A percentile compares a stretch with the other conserved stretches of the same genome.
These are phyloP conservation scores for Odontesthes bonariensis DNA, from an alignment of 2,113 vertebrate species.

Conservation along the genomic window DNA sequence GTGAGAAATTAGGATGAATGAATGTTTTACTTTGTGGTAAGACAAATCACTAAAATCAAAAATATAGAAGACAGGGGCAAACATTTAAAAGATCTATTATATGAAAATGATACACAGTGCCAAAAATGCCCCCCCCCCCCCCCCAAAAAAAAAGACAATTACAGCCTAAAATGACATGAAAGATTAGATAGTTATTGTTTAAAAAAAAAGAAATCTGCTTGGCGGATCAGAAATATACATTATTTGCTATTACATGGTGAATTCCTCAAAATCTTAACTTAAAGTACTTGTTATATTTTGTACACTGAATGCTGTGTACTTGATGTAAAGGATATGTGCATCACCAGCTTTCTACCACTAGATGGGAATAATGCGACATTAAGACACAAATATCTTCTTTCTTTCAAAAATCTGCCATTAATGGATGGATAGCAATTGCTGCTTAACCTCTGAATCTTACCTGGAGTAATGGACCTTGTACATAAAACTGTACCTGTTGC, in stretches of 20 bases:
- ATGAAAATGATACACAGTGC: too few species aligned
- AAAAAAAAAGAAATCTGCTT: background rate
- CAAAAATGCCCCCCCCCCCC: too few species aligned
- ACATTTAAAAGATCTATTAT: too few species aligned
- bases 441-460: background rate
- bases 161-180: background rate
- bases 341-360: slow-evolving; percentile 26
- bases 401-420: background rate
- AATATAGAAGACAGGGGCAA: too few species aligned
- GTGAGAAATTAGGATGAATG: too few species aligned
- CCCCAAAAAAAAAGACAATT: background rate
- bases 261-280: too few species aligned
- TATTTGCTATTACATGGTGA: too few species aligned
- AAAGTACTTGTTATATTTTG: background rate
- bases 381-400: background rate
- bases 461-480: background rate
- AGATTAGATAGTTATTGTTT: too few species aligned
- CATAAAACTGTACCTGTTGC: background rate
- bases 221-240: too few species aligned
- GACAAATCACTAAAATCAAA: too few species aligned
- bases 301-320: accelerated
- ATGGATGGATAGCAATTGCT: background rate
- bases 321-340: slow-evolving; percentile 5
- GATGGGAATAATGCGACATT: slow-evolving; percentile 42
- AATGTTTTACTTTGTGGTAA: too few species aligned